A percentile compares a stretch with the other conserved stretches of the same genome.
Evolutionary conservation across 2,797 vertebrate species (phyloP).

Genomic region (Poecilia picta): DNA sequence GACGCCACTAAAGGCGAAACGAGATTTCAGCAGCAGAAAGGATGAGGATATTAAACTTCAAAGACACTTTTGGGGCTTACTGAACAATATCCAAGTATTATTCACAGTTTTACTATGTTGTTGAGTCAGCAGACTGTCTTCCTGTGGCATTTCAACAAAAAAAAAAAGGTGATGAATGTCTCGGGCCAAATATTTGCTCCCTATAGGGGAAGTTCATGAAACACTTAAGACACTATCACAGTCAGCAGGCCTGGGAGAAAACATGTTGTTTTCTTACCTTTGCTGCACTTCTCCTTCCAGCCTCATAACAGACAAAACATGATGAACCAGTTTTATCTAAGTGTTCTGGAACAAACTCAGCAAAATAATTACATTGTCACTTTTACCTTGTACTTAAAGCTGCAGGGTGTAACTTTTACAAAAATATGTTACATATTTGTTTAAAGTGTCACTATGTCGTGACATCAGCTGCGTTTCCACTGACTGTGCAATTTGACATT

Average conservation of each 20-base stretch:
- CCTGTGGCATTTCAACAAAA: slow-evolving; percentile 53
- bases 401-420: no score
- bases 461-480: no score
- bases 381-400: no score
- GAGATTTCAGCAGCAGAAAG: slow-evolving; percentile 13
- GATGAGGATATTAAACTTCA: slow-evolving; percentile 15
- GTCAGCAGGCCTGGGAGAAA: slow-evolving; percentile 56
- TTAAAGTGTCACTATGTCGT: no score
- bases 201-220: slow-evolving; percentile 53
- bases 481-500: no score
- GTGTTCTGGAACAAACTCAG: background rate
- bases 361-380: background rate
- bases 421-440: no score
- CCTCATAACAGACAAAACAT: slow-evolving; percentile 11
- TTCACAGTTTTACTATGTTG: slow-evolving; percentile 25
- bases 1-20: background rate
- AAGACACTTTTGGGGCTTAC: slow-evolving; percentile 10
- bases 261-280: slow-evolving; percentile 38
- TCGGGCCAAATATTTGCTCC: slow-evolving; percentile 51
- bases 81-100: slow-evolving; percentile 37
- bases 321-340: background rate
- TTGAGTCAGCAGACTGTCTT: slow-evolving; percentile 70
- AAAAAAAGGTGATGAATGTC: slow-evolving; percentile 61
- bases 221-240: slow-evolving; percentile 57
- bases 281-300: slow-evolving; percentile 26